A percentile compares a stretch with the other conserved stretches of the same genome.
These are phyloP conservation scores for Aspiorhynchus laticeps DNA, from an alignment of 2,113 vertebrate species.

Conservation along the genomic window DNA sequence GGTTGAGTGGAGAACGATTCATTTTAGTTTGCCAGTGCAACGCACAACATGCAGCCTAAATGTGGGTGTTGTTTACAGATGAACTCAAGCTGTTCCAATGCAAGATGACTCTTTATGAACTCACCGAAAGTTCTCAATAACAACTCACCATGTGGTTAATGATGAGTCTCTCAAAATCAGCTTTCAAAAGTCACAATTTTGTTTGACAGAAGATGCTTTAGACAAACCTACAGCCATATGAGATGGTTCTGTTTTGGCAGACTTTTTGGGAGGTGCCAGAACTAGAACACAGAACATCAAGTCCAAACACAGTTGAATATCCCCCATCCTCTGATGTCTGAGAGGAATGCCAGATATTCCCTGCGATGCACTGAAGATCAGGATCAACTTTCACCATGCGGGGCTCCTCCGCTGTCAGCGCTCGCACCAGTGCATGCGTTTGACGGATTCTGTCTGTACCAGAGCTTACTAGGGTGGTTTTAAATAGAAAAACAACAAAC, in stretches of 20 bases:
- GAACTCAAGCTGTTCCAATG: constrained; percentile 29
- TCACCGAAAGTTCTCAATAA: background rate
- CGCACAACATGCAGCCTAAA: constrained; percentile 7
- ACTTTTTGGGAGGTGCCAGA: background rate
- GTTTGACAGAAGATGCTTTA: background rate
- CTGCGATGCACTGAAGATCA: constrained; percentile 16
- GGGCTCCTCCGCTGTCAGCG: constrained; percentile 18
- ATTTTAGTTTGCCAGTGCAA: constrained; percentile 17
- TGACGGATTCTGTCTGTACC: background rate
- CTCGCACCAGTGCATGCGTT: background rate
- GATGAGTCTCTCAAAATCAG: background rate
- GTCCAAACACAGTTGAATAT: constrained; percentile 20
- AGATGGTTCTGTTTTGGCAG: background rate
- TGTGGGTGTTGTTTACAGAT: constrained; percentile 44
- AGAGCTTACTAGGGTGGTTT: background rate
- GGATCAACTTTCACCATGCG: constrained; percentile 38
- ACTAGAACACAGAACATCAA: constrained; percentile 11
- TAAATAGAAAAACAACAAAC: constrained; percentile 19
- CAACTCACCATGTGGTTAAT: constrained; percentile 9
- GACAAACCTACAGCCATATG: background rate
- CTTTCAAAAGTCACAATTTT: background rate
- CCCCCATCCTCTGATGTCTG: constrained; percentile 36
- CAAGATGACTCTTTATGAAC: constrained; percentile 9
- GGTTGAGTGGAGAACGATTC: background rate
- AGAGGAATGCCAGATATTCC: constrained; percentile 28